A percentile compares a stretch with the other conserved stretches of the same genome.
phyloP scores from a whole-genome alignment of 2,113 vertebrate genomes.

The Tragelaphus strepsiceros region DNA sequence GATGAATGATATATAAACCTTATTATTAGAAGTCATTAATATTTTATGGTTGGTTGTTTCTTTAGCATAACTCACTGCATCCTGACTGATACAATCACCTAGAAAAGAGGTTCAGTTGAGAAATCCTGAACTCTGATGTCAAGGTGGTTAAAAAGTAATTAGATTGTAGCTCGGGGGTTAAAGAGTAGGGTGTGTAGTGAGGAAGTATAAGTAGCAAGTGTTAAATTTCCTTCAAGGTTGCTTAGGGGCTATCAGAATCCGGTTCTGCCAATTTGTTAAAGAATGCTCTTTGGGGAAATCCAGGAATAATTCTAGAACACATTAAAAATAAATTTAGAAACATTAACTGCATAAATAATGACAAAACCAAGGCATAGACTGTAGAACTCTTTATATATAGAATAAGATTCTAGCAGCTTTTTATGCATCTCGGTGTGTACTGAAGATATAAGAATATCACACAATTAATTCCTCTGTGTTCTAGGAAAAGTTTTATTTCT shows the following conservation, averaged over 20 bases:
- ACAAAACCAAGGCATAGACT: conserved; percentile 25
- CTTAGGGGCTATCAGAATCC: conserved; percentile 31
- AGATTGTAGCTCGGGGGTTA: not conserved
- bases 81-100: not conserved
- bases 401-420: conserved; percentile 17
- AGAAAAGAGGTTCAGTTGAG: not conserved
- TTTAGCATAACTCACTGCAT: not conserved
- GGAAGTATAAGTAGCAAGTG: not conserved
- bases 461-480: conserved; percentile 30
- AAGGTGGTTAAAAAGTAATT: not conserved
- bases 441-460: conserved; percentile 17
- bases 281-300: conserved; percentile 42
- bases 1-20: not conserved
- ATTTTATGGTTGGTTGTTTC: not conserved
- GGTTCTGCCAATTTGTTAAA: conserved; percentile 50
- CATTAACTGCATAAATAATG: conserved; percentile 59
- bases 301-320: conserved; percentile 52
- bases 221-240: conserved; percentile 38
- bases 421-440: not conserved
- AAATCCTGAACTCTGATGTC: not conserved
- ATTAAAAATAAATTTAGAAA: conserved; percentile 58
- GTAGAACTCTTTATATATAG: not conserved
- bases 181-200: not conserved
- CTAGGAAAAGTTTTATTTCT: not conserved
- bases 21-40: not conserved